These are phyloP conservation scores for Cochlearius cochlearius DNA, from an alignment of 2,113 vertebrate species.

Conservation along the genomic window DNA sequence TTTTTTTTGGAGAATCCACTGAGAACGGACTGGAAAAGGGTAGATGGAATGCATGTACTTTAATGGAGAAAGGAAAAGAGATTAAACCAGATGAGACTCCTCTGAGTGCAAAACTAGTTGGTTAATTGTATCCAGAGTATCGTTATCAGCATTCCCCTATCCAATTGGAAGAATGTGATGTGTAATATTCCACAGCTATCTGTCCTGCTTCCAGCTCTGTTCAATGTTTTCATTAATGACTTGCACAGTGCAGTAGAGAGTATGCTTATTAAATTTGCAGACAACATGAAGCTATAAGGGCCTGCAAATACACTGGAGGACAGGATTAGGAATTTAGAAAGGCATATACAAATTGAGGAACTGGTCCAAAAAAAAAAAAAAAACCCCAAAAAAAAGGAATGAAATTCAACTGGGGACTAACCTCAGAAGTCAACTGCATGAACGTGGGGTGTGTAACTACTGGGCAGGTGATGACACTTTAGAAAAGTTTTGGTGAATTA, in stretches of 20 bases:
- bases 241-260: background rate
- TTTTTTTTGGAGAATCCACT: background rate
- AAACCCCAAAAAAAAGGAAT: rapidly evolving
- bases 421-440: background rate
- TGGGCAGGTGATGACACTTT: rapidly evolving
- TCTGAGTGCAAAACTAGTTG: background rate
- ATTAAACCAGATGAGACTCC: background rate
- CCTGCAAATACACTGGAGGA: background rate
- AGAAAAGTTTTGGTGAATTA: background rate
- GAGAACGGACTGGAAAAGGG: background rate
- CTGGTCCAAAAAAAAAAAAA: background rate
- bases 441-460: background rate
- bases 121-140: background rate
- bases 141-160: conserved; percentile 18
- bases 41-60: background rate
- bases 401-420: background rate
- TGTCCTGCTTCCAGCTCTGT: conserved; percentile 39
- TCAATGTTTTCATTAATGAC: background rate
- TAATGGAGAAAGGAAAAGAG: conserved; percentile 25
- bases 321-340: background rate
- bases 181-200: conserved; percentile 23
- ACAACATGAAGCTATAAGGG: background rate
- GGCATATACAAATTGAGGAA: background rate
- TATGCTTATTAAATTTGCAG: conserved; percentile 2
- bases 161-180: conserved; percentile 10